A percentile compares a stretch with the other conserved stretches of the same genome.
Evolutionary conservation across 2,888 invertebrate species (phyloP).

Genomic region (Fragum whitleyi): DNA sequence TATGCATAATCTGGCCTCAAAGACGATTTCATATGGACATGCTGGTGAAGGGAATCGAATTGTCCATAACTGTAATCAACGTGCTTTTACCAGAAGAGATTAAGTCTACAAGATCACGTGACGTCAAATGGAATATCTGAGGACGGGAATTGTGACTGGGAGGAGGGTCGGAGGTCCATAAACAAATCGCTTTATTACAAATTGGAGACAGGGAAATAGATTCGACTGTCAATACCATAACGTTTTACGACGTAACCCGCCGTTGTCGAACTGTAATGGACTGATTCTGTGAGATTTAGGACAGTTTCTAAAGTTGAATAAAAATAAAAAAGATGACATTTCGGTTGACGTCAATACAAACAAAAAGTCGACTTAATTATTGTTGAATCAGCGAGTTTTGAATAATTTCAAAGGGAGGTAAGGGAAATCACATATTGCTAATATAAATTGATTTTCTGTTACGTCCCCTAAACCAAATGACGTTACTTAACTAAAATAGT

Average conservation of each 20-base stretch:
- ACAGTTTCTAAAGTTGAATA: no score
- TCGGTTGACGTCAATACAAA: no score
- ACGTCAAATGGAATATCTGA: neutral
- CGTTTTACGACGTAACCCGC: neutral
- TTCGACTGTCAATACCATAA: slow-evolving; percentile 15
- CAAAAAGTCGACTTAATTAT: no score
- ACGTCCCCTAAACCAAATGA: no score
- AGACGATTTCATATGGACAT: neutral
- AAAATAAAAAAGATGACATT: no score
- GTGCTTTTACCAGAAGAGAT: slow-evolving; percentile 15
- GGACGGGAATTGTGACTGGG: neutral
- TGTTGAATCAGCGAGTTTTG: no score
- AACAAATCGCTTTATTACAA: slow-evolving; percentile 23
- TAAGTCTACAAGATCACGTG: slow-evolving; percentile 20
- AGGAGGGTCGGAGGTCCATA: neutral
- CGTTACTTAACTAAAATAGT: no score
- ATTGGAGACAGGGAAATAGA: slow-evolving; percentile 17
- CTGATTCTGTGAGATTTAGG: no score
- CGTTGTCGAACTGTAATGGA: no score
- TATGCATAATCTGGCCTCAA: neutral
- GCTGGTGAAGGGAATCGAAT: neutral
- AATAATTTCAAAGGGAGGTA: no score
- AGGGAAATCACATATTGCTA: no score
- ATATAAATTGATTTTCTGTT: no score
- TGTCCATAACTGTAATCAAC: slow-evolving; percentile 8